A percentile compares a stretch with the other conserved stretches of the same genome.
Conservation (phyloP, 2,797 vertebrate genomes). For the Leptoclinus maculatus region DNA sequence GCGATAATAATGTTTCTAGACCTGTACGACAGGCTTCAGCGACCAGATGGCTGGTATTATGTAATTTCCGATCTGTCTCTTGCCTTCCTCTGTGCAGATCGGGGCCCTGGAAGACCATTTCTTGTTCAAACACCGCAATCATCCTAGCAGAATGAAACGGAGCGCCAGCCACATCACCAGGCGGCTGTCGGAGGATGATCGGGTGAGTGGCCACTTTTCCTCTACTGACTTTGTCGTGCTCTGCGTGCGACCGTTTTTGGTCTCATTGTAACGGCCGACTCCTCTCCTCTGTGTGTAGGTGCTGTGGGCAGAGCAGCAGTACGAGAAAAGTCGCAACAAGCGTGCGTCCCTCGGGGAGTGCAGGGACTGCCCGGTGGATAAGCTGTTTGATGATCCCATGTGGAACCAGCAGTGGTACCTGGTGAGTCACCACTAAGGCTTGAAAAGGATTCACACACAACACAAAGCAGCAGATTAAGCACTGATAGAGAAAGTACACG, state of each 20-base stretch:
- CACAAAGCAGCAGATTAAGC: not conserved
- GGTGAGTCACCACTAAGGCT: constrained; percentile 83
- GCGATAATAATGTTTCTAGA: constrained; percentile 1
- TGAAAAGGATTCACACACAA: not conserved
- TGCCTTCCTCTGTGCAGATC: constrained; percentile 84
- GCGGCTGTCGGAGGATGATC: constrained; percentile 92
- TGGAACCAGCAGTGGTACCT: constrained; percentile 99
- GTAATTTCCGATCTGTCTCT: constrained; percentile 33
- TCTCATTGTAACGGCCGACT: not conserved
- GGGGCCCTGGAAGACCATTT: constrained; percentile 96
- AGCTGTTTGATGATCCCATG: constrained; percentile 97
- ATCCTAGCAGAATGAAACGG: constrained; percentile 91
- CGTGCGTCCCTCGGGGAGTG: constrained; percentile 84
- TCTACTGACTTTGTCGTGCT: not conserved
- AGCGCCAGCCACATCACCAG: constrained; percentile 91
- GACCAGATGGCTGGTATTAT: constrained; percentile 41
- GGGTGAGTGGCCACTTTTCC: constrained; percentile 82
- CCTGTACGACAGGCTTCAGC: not conserved
- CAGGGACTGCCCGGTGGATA: constrained; percentile 84
- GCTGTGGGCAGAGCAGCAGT: constrained; percentile 98
- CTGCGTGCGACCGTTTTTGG: no score
- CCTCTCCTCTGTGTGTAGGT: constrained; percentile 83
- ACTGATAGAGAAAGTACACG: not conserved
- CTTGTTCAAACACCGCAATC: constrained; percentile 91
- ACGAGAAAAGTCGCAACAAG: constrained; percentile 91